Base-by-base conservation (phyloP, 2,888 invertebrate genomes). In the Drosophila falleni region DNA sequence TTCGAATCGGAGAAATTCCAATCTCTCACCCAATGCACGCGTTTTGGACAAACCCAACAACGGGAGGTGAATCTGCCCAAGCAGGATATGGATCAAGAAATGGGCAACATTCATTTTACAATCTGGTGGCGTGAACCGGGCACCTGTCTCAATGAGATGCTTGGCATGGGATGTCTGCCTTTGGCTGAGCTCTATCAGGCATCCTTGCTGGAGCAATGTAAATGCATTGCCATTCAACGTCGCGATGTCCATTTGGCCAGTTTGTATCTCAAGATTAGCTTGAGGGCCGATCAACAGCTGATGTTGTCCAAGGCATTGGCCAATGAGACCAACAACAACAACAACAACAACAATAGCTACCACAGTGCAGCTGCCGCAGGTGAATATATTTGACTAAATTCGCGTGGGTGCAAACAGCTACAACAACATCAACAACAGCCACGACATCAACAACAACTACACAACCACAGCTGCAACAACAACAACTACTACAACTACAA, bases 71-170 rank as follows among this genome's bases (percentile, higher is more conserved):
- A 80, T 16, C 51, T 89, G 46, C 71, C 65, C n/a, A 26, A 49
- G 58, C 19, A 31, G 33, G 23, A 41, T 33, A 13, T 19, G 50
- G 33, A 50, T 11, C 49, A 62, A 65, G 54, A 56, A 49, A 79
- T 89, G 70, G 90, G 91, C 5, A 81, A 78, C 55, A 80, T 91
- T 68, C 78, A 90, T 61, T 90, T 91, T 35, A 87, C 90, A 4
- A 80, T 91, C 9, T 91, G 91, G 91, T 91, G 91, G 91, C 91
- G 91, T 51, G 90, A 91, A n/a, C 89, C 91, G 0, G 90, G 91
- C 49, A 91, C 91, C 23, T 91, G 91, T 37, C 87, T 91, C 6
- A 91, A 91, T 61, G 91, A 90, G 71, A 83, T 91, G 89, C 75
- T 91, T 3, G 91, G 91, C 71, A 89, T 90, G 89, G 91, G 90